Evolutionary conservation across 1,140 invertebrate species (phyloP), one percentile per base, ranked within the genome.

Genomic region (Heterodera schachtii): DNA sequence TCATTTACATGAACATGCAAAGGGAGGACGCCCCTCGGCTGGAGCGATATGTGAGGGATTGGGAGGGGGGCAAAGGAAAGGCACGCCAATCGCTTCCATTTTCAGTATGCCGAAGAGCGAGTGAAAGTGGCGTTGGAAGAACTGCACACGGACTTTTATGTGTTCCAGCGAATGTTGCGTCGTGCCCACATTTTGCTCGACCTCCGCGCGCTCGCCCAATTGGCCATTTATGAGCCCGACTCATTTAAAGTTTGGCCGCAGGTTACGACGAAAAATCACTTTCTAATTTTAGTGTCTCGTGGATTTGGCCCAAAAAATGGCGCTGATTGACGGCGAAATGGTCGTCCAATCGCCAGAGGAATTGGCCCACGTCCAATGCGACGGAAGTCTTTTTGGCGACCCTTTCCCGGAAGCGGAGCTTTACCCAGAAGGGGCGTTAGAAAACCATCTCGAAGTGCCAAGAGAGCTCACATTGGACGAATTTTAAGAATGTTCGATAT

Each of bases 201-300:
- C 57, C 86, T 87, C 41, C 76, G 71, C 44, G 70, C 81, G 52
- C 84, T 88, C 6, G 80, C 87, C 47, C 86, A 89, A 47, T 75
- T 88, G 57, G 87, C 88, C n/a, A 82, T 88, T 46, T 90, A 88
- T 73, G 87, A 88, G 75, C 87, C 87, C 71, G 49, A 78, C 44
- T 85, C 87, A 41, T 88, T 88, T 73, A 81, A 89, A 81, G 87
- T 88, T 47, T 11, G 81, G 49, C 49, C 49, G 6, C 49, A 52
- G 1, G 31, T 31, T 31, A 31, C 31, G 31, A 31, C 31, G 31
- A 31, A 31, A 31, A 31, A 31, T 31, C 31, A 31, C 31, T 52
- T 52, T 52, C n/a, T 31, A 13, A 67, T 84, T 82, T 88, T 44
- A 87, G 87, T 85, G 81, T 31, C 66, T 88, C 8, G 87, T 89